Evolutionary conservation across 2,113 vertebrate species (phyloP).

Genomic region (Litocranius walleri): DNA sequence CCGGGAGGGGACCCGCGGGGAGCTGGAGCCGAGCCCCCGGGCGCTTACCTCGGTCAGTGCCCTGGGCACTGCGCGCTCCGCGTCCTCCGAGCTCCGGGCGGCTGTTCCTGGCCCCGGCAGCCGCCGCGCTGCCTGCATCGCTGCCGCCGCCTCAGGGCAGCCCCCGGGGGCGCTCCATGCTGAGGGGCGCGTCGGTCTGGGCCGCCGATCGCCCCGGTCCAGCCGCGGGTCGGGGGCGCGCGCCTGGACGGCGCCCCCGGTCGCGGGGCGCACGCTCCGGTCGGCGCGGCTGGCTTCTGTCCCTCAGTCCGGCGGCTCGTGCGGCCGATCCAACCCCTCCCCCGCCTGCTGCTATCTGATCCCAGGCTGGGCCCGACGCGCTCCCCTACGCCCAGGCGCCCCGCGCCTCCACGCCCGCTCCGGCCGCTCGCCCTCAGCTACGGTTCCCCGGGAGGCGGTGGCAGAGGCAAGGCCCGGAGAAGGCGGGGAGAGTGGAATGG

Average conservation of each 20-base stretch:
- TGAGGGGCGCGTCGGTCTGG: neutral
- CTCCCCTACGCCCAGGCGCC: constrained; percentile 14
- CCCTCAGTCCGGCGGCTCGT: neutral
- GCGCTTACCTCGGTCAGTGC: constrained; percentile 58
- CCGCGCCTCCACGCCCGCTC: constrained; percentile 9
- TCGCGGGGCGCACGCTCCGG: neutral
- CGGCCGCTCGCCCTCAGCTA: constrained; percentile 12
- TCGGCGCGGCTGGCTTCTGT: neutral
- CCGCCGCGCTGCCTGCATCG: constrained; percentile 54
- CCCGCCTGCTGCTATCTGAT: constrained; percentile 66
- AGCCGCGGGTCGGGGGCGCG: constrained; percentile 41
- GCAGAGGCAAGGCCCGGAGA: constrained; percentile 29
- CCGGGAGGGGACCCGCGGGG: neutral
- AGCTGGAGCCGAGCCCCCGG: neutral
- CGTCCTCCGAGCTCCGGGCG: constrained; percentile 60
- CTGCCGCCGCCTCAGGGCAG: constrained; percentile 58
- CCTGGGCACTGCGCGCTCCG: constrained; percentile 52
- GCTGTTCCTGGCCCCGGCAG: constrained; percentile 47
- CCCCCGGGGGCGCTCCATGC: constrained; percentile 46
- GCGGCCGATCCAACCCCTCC: constrained; percentile 43
- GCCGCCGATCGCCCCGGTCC: neutral
- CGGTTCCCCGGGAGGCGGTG: constrained; percentile 20
- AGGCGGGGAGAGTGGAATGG: constrained; percentile 49
- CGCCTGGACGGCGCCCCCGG: constrained; percentile 60
- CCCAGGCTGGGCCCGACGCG: constrained; percentile 37